phyloP scores from a whole-genome alignment of 2,888 invertebrate species.

The Synanthedon tipuliformis region DNA sequence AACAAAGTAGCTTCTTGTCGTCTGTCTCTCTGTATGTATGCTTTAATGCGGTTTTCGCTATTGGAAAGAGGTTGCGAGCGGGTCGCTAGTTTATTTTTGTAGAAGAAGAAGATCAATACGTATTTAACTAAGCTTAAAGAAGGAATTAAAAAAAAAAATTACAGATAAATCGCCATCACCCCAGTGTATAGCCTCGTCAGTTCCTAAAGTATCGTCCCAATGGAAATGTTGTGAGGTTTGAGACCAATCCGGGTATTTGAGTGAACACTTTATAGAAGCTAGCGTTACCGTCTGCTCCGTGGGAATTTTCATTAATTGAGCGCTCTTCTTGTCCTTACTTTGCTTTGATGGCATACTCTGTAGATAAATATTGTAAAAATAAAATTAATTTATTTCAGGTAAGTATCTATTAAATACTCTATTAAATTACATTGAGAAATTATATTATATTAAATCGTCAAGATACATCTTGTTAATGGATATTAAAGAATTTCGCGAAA shows the following conservation, averaged over 20 bases:
- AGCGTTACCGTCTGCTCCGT: conserved; percentile 42
- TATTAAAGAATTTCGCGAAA: too few relatives aligned
- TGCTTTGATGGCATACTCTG: conserved; percentile 17
- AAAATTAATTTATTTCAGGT: too few relatives aligned
- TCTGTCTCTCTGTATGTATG: too few relatives aligned
- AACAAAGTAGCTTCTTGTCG: too few relatives aligned
- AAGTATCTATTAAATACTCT: too few relatives aligned
- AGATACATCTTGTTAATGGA: too few relatives aligned
- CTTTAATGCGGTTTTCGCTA: too few relatives aligned
- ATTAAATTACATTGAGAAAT: too few relatives aligned
- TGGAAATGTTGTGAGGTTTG: conserved; percentile 65
- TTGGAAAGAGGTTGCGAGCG: too few relatives aligned
- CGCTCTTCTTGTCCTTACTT: conserved; percentile 38
- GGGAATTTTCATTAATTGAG: conserved; percentile 14
- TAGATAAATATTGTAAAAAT: background rate
- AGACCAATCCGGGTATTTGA: conserved; percentile 64
- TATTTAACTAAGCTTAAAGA: background rate
- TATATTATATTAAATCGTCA: background rate
- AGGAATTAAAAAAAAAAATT: conserved; percentile 8
- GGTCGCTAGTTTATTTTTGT: too few relatives aligned
- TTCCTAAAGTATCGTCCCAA: conserved; percentile 65
- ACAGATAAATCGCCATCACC: conserved; percentile 57
- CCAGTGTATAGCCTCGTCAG: conserved; percentile 50
- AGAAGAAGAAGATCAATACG: too few relatives aligned
- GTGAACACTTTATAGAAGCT: conserved; percentile 57